phyloP scores from a whole-genome alignment of 2,113 vertebrate genomes.

The Cavia aperea region DNA sequence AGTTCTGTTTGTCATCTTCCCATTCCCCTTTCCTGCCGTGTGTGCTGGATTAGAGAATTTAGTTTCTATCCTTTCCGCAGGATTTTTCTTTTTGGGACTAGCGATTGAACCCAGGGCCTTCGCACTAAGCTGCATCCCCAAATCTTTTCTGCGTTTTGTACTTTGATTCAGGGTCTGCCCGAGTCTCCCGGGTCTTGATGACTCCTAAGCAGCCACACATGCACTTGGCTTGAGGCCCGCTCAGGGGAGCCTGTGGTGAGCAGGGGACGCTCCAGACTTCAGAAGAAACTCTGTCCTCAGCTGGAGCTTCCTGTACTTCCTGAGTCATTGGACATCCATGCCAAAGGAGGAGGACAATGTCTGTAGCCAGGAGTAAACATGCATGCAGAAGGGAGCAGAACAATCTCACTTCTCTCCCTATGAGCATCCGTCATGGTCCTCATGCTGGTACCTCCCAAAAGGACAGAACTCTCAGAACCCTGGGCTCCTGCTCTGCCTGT shows the following conservation, averaged over 20 bases:
- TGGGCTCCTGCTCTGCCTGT: not conserved
- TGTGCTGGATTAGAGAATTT: not conserved
- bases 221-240: not conserved
- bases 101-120: not conserved
- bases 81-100: not conserved
- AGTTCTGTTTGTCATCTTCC: not conserved
- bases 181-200: not conserved
- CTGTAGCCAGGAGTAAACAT: not conserved
- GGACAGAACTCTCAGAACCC: not conserved
- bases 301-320: not conserved
- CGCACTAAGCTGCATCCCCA: not conserved
- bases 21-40: not conserved
- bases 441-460: not conserved
- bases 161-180: not conserved
- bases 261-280: not conserved
- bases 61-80: not conserved
- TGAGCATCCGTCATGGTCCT: not conserved
- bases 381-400: not conserved
- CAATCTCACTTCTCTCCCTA: not conserved
- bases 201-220: rapidly evolving
- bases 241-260: not conserved
- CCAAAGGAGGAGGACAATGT: not conserved
- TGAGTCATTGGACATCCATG: not conserved
- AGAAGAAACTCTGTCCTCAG: not conserved
- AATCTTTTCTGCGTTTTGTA: not conserved